A percentile compares a stretch with the other conserved stretches of the same genome.
These are phyloP conservation scores for Cervus canadensis DNA, from an alignment of 2,113 vertebrate species.

Conservation along the genomic window DNA sequence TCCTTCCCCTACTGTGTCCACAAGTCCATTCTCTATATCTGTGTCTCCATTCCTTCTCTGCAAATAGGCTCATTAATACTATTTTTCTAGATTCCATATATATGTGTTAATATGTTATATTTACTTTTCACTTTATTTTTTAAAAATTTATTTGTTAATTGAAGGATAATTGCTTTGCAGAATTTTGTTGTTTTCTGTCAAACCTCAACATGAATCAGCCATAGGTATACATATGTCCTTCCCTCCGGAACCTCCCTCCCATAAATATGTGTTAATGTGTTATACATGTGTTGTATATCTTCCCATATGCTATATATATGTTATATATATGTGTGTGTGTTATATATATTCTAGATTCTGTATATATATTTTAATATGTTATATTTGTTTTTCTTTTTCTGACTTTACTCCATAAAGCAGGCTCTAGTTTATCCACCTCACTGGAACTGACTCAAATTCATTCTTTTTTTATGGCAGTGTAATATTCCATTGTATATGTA, in stretches of 20 bases:
- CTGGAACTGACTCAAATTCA: background rate
- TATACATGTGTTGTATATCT: background rate
- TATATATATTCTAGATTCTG: background rate
- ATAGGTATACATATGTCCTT: background rate
- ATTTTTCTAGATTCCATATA: background rate
- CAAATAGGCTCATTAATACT: background rate
- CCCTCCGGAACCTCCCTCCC: background rate
- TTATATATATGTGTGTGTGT: background rate
- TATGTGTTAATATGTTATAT: background rate
- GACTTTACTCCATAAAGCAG: background rate
- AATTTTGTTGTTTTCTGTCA: background rate
- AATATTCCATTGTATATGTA: background rate
- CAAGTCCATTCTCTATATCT: background rate
- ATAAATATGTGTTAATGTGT: background rate
- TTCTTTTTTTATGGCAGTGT: background rate
- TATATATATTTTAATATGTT: background rate
- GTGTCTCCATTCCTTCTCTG: background rate
- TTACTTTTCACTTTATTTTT: background rate
- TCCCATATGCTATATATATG: background rate
- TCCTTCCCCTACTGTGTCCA: background rate
- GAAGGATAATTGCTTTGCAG: background rate
- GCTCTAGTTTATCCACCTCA: background rate
- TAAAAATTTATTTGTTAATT: background rate
- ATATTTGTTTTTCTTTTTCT: background rate
- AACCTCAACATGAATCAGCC: background rate